A percentile compares a stretch with the other conserved stretches of the same genome.
phyloP scores from a whole-genome alignment of 2,797 vertebrate genomes.

The Peromyscus eremicus region DNA sequence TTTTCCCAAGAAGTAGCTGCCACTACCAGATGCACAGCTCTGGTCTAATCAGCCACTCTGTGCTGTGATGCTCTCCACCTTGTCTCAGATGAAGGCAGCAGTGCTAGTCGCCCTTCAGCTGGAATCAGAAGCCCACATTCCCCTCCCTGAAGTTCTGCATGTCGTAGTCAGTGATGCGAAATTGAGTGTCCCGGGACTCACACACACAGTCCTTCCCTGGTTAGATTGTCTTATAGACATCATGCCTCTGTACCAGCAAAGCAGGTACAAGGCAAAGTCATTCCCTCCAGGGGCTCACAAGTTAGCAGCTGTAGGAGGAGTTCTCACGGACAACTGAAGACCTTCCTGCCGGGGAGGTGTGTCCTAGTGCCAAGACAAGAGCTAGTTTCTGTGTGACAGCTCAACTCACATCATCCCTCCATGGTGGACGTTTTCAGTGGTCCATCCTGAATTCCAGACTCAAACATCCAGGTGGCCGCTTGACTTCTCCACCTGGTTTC shows the following conservation, averaged over 20 bases:
- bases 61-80: not conserved
- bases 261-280: not conserved
- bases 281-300: not conserved
- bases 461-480: not conserved
- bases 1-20: not conserved
- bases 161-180: not conserved
- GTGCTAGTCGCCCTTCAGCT: not conserved
- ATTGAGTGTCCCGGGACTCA: not conserved
- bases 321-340: not conserved
- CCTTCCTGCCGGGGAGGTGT: not conserved
- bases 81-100: not conserved
- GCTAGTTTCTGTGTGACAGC: not conserved
- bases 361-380: too few relatives aligned
- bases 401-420: not conserved
- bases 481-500: not conserved
- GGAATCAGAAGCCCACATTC: not conserved
- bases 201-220: not conserved
- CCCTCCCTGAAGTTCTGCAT: not conserved
- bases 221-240: not conserved
- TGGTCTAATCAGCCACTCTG: not conserved
- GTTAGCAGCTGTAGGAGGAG: not conserved
- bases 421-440: not conserved
- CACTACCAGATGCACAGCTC: too few relatives aligned
- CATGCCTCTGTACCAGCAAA: not conserved
- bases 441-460: not conserved